Conservation (phyloP, 2,888 invertebrate genomes). For the Lasioglossum marginatum region DNA sequence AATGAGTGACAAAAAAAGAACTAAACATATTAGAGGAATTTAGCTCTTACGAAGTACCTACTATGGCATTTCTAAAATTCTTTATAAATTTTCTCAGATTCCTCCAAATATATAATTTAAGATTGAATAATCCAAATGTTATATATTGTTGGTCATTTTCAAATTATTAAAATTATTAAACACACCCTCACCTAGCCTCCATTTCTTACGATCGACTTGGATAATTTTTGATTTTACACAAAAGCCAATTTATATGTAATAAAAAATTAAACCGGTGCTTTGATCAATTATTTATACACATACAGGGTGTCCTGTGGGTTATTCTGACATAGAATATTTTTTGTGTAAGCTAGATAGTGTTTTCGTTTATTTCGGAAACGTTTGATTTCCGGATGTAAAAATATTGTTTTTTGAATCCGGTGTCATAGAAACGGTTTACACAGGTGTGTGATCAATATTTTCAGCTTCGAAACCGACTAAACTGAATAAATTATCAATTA, state of each 20-base stretch:
- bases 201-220: not conserved
- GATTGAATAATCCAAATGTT: no score
- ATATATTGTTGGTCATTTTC: not conserved
- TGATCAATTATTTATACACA: not conserved
- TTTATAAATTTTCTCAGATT: no score
- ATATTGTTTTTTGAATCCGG: not conserved
- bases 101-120: not conserved
- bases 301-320: not conserved
- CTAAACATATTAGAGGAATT: not conserved
- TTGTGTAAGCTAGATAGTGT: not conserved
- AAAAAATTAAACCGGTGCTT: not conserved
- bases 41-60: no score
- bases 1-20: not conserved
- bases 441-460: not conserved
- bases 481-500: conserved; percentile 13
- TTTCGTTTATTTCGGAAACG: not conserved
- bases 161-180: not conserved
- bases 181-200: no score
- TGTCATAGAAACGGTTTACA: not conserved
- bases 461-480: not conserved
- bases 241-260: not conserved
- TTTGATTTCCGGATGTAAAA: not conserved
- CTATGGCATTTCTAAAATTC: not conserved
- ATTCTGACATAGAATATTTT: not conserved
- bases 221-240: not conserved